A percentile compares a stretch with the other conserved stretches of the same genome.
Evolutionary conservation across 2,113 vertebrate genomes (phyloP).

Genomic region (Indicator indicator): DNA sequence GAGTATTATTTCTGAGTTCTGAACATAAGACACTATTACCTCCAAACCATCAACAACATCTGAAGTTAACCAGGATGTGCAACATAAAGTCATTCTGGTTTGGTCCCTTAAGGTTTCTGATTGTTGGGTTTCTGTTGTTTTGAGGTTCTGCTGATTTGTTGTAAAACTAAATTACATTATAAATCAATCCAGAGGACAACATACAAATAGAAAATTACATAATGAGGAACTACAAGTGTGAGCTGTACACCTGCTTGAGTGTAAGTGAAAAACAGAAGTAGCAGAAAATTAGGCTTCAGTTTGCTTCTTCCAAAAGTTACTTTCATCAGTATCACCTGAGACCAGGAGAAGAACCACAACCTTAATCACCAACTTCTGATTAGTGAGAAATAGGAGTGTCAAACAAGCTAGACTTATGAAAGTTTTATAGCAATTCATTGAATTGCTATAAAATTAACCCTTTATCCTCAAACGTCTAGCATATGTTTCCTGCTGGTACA

Average conservation of each 20-base stretch:
- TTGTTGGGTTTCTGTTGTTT: not conserved
- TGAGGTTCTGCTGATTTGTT: not conserved
- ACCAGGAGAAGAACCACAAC: not conserved
- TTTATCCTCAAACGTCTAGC: conserved; percentile 42
- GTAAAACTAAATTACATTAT: too few species aligned
- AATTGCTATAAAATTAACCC: not conserved
- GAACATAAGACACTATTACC: not conserved
- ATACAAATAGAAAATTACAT: not conserved
- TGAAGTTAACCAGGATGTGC: not conserved
- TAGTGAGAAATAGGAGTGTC: not conserved
- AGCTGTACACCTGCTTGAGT: not conserved
- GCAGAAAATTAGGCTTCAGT: not conserved
- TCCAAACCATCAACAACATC: not conserved
- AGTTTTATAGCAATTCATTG: accelerated
- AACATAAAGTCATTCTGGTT: not conserved
- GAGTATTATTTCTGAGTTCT: not conserved
- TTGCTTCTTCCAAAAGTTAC: not conserved
- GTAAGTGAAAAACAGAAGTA: not conserved
- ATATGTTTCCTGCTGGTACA: not conserved
- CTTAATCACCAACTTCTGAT: not conserved
- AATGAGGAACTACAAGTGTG: not conserved
- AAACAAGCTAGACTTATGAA: not conserved
- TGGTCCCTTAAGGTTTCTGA: not conserved
- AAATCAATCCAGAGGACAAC: not conserved
- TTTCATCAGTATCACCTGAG: not conserved